These are phyloP conservation scores for Nowickia ferox DNA, from an alignment of 2,888 invertebrate species.

Conservation along the genomic window DNA sequence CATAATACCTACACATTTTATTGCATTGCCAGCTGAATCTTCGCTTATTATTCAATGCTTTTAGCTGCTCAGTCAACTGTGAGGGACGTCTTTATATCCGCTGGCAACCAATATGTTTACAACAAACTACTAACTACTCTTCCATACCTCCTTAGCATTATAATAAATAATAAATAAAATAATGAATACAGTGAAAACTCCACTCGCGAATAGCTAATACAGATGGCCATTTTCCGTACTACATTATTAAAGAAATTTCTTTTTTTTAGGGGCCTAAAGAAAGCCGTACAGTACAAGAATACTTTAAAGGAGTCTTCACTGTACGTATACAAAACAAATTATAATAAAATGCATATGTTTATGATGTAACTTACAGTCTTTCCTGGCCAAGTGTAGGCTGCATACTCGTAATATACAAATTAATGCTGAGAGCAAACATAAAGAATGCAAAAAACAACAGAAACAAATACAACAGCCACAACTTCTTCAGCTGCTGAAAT, in stretches of 20 bases:
- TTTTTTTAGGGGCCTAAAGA: no score
- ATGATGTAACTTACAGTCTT: slow-evolving; percentile 67
- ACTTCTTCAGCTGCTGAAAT: slow-evolving; percentile 81
- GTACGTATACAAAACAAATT: no score
- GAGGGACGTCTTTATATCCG: slow-evolving; percentile 61
- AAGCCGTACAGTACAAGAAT: no score
- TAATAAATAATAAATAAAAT: neutral
- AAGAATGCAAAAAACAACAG: slow-evolving; percentile 83
- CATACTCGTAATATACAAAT: slow-evolving; percentile 81
- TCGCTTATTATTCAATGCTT: slow-evolving; percentile 33
- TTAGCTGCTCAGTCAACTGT: slow-evolving; percentile 64
- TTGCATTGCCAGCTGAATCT: slow-evolving; percentile 36
- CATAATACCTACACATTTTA: slow-evolving; percentile 48
- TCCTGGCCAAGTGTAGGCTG: slow-evolving; percentile 73
- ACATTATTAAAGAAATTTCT: no score
- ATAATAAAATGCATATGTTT: neutral
- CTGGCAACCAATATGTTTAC: slow-evolving; percentile 4
- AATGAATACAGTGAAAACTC: neutral
- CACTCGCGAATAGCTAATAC: no score
- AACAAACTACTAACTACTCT: neutral
- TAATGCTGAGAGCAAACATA: slow-evolving; percentile 83
- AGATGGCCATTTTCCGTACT: no score
- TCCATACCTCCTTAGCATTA: neutral
- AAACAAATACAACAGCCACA: slow-evolving; percentile 82
- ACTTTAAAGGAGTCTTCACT: no score